Conservation (phyloP, 2,888 invertebrate genomes). For the Ectobius pallidus region DNA sequence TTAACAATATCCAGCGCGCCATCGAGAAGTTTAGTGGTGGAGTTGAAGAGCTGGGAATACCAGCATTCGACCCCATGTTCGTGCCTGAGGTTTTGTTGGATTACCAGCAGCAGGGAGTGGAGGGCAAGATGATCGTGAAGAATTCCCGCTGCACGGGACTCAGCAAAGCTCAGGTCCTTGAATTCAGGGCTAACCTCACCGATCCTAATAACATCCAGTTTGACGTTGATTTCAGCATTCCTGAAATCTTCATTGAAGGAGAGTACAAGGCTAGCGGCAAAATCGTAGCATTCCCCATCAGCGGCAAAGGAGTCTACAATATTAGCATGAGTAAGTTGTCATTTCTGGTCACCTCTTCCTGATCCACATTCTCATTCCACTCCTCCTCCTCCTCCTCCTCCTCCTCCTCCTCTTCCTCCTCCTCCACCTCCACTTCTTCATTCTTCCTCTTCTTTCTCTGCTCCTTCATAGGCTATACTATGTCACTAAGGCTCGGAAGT, state of each 20-base stretch:
- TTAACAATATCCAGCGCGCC: constrained; percentile 61
- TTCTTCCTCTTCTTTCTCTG: too few species aligned
- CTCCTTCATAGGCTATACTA: too few species aligned
- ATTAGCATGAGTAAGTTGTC: constrained; percentile 63
- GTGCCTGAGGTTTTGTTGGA: constrained; percentile 48
- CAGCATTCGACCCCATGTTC: constrained; percentile 60
- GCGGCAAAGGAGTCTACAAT: constrained; percentile 65
- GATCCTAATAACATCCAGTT: constrained; percentile 51
- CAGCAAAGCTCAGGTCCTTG: constrained; percentile 59
- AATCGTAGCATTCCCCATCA: constrained; percentile 65
- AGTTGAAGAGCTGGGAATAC: constrained; percentile 59
- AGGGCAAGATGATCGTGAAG: constrained; percentile 57
- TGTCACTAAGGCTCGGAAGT: too few species aligned
- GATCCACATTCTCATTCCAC: too few species aligned
- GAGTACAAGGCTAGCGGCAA: constrained; percentile 67
- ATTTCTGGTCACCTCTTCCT: too few species aligned
- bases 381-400: too few species aligned
- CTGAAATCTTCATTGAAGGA: constrained; percentile 62
- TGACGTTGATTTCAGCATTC: constrained; percentile 64
- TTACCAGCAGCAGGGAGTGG: constrained; percentile 52
- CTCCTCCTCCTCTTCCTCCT: too few species aligned
- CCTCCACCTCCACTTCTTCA: too few species aligned
- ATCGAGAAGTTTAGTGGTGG: constrained; percentile 55
- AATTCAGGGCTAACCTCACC: constrained; percentile 53
- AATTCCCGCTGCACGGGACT: constrained; percentile 64